These are phyloP conservation scores for Epizoanthus scotinus DNA, from an alignment of 92 coral and sea anemone species.

Conservation along the genomic window DNA sequence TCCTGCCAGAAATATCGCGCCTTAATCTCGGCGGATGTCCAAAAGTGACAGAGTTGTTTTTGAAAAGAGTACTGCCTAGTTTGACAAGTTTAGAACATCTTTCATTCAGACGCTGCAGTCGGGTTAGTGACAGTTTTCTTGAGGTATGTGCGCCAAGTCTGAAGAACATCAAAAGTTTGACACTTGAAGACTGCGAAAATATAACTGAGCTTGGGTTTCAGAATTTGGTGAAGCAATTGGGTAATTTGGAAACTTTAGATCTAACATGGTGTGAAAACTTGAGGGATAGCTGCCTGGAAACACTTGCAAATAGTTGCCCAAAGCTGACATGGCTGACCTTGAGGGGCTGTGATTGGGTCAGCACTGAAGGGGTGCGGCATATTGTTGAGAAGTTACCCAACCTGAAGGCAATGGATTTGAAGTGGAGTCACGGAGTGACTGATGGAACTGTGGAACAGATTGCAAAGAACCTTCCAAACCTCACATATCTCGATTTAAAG, in stretches of 20 bases:
- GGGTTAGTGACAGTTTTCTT: slow-evolving; percentile 77
- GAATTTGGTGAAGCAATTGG: slow-evolving; percentile 63
- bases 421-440: slow-evolving; percentile 83
- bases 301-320: slow-evolving; percentile 67
- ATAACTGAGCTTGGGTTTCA: slow-evolving; percentile 82
- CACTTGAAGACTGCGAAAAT: slow-evolving; percentile 83
- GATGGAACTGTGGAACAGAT: slow-evolving; percentile 69
- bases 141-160: slow-evolving; percentile 75
- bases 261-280: slow-evolving; percentile 89
- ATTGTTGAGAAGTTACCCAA: slow-evolving; percentile 71
- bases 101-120: slow-evolving; percentile 78
- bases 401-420: slow-evolving; percentile 71
- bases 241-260: slow-evolving; percentile 71
- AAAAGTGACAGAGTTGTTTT: slow-evolving; percentile 69
- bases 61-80: slow-evolving; percentile 62
- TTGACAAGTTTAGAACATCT: slow-evolving; percentile 69
- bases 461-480: slow-evolving; percentile 70
- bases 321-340: slow-evolving; percentile 65
- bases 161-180: slow-evolving; percentile 64
- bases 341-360: slow-evolving; percentile 92
- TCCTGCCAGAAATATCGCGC: slow-evolving; percentile 72
- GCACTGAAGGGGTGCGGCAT: slow-evolving; percentile 67
- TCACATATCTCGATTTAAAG: slow-evolving; percentile 72
- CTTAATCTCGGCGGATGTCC: slow-evolving; percentile 90
- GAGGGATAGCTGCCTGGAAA: slow-evolving; percentile 72